These are phyloP conservation scores for Limnephilus auricula DNA, from an alignment of 2,888 invertebrate species.

Conservation along the genomic window DNA sequence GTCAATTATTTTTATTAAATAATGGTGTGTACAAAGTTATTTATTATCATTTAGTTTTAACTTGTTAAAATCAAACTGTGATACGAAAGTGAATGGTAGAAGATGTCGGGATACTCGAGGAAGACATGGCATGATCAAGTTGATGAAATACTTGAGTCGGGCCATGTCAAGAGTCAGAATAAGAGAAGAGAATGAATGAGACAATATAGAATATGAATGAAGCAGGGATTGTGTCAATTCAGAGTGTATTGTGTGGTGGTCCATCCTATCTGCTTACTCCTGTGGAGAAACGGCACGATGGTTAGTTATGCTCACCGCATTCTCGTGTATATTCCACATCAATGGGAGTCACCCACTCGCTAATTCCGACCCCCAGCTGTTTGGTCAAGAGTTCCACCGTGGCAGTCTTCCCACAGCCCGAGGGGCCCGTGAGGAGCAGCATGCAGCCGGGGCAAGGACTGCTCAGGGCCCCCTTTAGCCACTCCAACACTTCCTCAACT, in stretches of 20 bases:
- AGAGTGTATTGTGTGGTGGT: too few relatives aligned
- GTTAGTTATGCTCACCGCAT: conserved; percentile 70
- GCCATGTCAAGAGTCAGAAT: too few relatives aligned
- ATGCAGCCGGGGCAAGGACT: conserved; percentile 74
- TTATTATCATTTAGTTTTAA: conserved; percentile 7
- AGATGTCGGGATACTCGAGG: too few relatives aligned
- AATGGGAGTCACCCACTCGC: conserved; percentile 91
- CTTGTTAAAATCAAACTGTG: background rate
- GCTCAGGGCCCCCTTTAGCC: conserved; percentile 75
- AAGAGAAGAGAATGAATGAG: too few relatives aligned
- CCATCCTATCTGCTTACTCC: too few relatives aligned
- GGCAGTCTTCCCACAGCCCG: conserved; percentile 91
- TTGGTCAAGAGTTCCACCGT: conserved; percentile 83
- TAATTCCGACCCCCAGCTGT: conserved; percentile 79
- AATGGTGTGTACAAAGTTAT: too few relatives aligned
- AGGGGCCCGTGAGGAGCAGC: conserved; percentile 87
- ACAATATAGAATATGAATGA: too few relatives aligned
- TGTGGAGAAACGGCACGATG: background rate
- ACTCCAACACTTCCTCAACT: conserved; percentile 83
- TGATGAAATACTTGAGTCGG: too few relatives aligned
- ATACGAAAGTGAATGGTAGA: background rate
- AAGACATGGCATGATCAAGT: too few relatives aligned
- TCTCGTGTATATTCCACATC: conserved; percentile 81
- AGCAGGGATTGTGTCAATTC: too few relatives aligned
- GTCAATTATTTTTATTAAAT: too few relatives aligned